Percentiles rank a stretch among this genome's conserved stretches.
Conservation (phyloP, 2,113 vertebrate genomes). For the Orycteropus afer region DNA sequence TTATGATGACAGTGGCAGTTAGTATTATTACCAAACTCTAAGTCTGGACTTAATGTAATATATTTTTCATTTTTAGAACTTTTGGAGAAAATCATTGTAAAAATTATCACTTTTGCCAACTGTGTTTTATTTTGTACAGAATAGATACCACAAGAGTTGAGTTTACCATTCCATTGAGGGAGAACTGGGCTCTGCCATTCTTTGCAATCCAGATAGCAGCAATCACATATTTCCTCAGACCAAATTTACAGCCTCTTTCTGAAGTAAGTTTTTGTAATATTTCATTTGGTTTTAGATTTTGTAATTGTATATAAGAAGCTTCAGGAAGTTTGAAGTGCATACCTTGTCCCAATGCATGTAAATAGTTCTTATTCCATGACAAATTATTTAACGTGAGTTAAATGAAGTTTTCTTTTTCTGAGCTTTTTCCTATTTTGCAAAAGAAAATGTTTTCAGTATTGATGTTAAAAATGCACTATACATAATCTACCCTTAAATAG, state of each 20-base stretch:
- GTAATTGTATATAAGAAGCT: neutral
- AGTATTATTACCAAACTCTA: neutral
- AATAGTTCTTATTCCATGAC: neutral
- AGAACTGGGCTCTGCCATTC: conserved; percentile 99
- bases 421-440: conserved; percentile 50
- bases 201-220: conserved; percentile 94
- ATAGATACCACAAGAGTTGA: conserved; percentile 97
- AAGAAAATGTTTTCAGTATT: conserved; percentile 64
- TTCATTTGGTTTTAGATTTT: neutral
- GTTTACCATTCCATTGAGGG: conserved; percentile 97
- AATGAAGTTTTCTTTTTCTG: conserved; percentile 35
- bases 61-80: neutral
- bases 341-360: neutral
- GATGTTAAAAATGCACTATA: conserved; percentile 55
- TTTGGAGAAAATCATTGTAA: neutral
- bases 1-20: no score
- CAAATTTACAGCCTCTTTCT: conserved; percentile 87
- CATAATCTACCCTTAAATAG: conserved; percentile 44
- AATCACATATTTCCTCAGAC: conserved; percentile 93
- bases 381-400: conserved; percentile 36
- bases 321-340: neutral
- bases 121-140: conserved; percentile 85
- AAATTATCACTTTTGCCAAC: neutral
- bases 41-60: neutral
- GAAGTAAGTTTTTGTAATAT: conserved; percentile 87